Evolutionary conservation across 2,888 invertebrate genomes (phyloP), one percentile per base, ranked within the genome.

Genomic region (Chloroclystis v-ata): DNA sequence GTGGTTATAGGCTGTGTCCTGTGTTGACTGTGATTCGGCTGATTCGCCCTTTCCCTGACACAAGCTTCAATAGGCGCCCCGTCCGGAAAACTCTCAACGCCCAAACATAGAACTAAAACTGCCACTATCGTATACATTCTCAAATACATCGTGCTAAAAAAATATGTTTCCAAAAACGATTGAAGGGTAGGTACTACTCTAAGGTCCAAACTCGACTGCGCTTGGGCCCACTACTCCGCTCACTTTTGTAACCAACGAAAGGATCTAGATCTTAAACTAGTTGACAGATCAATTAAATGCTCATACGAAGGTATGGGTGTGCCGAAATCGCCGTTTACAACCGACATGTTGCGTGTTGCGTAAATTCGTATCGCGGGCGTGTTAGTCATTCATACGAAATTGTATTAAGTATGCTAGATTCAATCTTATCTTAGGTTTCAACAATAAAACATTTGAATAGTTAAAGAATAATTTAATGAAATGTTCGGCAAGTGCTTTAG

Each of bases 51-150:
- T 16, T 91, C 89, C 71, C 93, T 94, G 2, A 94, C 94, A 69
- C 95, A 95, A 25, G 93, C 91, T 68, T 95, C 94, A 20, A 94
- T 91, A 0, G 95, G 95, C 1, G 93, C 94, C 1, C 94, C 94
- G 63, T 94, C 94, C n/a, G 94, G 94, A 69, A 94, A 94, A 52
- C 89, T 89, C 37, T 76, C 67, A 48, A 78, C 80, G 47, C 80
- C 69, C 67, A 75, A 78, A 61, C 72, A 76, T 59, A 82, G 49
- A 49, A 76, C 63, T 32, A 80, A 57, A 46, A 78, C 62, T 44
- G 79, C 56, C 30, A 80, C 49, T 24, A 82, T 56, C 57, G 73
- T 78, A 13, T 82, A 61, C 76, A 84, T 84, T 53, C 51, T 59
- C 16, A 39, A 47, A 41, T 48, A 20, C 52, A 48, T 54, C 20